phyloP scores from a whole-genome alignment of 2,113 vertebrate species.

The Cervus canadensis region DNA sequence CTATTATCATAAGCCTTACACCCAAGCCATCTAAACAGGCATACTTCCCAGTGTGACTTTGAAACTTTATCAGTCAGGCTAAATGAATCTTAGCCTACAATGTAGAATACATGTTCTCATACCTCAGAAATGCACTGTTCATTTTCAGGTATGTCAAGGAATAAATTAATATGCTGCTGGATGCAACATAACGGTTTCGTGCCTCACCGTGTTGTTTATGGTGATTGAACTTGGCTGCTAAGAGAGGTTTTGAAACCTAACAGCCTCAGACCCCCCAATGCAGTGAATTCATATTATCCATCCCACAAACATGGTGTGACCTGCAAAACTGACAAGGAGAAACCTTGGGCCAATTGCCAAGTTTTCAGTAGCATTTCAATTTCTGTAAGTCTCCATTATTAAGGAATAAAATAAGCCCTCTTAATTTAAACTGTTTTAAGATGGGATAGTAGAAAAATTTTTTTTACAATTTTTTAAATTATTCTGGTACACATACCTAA shows the following conservation, averaged over 20 bases:
- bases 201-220: slow-evolving; percentile 64
- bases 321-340: background rate
- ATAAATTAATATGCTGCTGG: slow-evolving; percentile 68
- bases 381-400: slow-evolving; percentile 19
- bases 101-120: background rate
- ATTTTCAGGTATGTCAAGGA: slow-evolving; percentile 67
- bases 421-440: background rate
- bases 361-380: background rate
- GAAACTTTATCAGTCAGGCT: background rate
- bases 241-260: slow-evolving; percentile 53
- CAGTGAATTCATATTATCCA: slow-evolving; percentile 52
- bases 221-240: slow-evolving; percentile 60
- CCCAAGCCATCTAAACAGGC: background rate
- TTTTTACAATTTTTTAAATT: slow-evolving; percentile 33
- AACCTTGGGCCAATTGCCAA: background rate
- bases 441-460: background rate
- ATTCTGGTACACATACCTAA: background rate
- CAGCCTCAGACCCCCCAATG: slow-evolving; percentile 40
- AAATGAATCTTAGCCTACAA: slow-evolving; percentile 59
- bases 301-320: slow-evolving; percentile 43
- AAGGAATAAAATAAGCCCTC: background rate
- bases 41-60: slow-evolving; percentile 45
- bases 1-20: background rate
- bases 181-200: slow-evolving; percentile 55
- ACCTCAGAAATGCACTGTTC: slow-evolving; percentile 57